phyloP scores from a whole-genome alignment of 2,797 vertebrate genomes.

The Platalea minor region DNA sequence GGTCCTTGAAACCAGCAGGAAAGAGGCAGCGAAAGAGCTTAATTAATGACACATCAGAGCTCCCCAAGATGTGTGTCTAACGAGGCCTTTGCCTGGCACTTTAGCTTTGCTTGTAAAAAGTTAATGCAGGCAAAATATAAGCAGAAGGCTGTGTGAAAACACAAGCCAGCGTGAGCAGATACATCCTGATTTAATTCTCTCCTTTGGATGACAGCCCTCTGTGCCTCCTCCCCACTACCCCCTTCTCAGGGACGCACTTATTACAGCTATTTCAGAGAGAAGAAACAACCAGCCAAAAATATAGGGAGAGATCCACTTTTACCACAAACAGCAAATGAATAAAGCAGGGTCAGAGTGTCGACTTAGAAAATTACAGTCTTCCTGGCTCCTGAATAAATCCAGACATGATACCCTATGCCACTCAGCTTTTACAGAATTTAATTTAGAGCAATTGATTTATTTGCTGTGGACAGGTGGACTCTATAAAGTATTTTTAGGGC shows the following conservation, averaged over 20 bases:
- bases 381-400: slow-evolving; percentile 73
- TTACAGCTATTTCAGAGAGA: slow-evolving; percentile 51
- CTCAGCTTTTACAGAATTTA: slow-evolving; percentile 73
- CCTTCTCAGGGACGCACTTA: slow-evolving; percentile 27
- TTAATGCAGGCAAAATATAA: slow-evolving; percentile 15
- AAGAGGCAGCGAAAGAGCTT: slow-evolving; percentile 44
- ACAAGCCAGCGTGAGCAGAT: slow-evolving; percentile 30
- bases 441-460: slow-evolving; percentile 79
- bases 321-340: slow-evolving; percentile 55
- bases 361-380: slow-evolving; percentile 76
- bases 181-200: slow-evolving; percentile 68
- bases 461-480: slow-evolving; percentile 69
- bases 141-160: slow-evolving; percentile 33
- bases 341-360: slow-evolving; percentile 72
- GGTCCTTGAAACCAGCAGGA: slow-evolving; percentile 50
- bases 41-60: slow-evolving; percentile 57
- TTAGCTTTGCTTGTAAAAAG: background rate
- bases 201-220: slow-evolving; percentile 25
- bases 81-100: slow-evolving; percentile 14
- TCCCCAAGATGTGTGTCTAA: slow-evolving; percentile 47
- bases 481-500: slow-evolving; percentile 70
- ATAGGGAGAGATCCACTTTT: slow-evolving; percentile 58
- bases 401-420: slow-evolving; percentile 43
- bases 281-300: slow-evolving; percentile 32
- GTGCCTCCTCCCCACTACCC: background rate